phyloP scores from a whole-genome alignment of 1,140 invertebrate species.

The Teleopsis dalmanni region DNA sequence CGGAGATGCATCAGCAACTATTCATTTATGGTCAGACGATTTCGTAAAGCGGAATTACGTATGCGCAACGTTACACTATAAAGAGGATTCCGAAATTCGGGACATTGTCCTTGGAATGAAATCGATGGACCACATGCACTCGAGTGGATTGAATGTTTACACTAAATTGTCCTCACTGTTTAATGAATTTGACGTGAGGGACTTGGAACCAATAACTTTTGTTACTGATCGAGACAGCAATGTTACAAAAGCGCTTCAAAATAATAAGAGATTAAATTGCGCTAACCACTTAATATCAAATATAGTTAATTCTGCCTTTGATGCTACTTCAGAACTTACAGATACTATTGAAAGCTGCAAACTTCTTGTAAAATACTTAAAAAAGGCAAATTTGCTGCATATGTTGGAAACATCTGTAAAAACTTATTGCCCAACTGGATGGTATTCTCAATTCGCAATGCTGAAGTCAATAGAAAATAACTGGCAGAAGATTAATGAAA shows the following conservation, averaged over 20 bases:
- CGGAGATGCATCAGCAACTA: background rate
- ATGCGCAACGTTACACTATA: slow-evolving; percentile 1
- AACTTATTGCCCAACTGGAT: background rate
- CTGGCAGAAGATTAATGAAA: background rate
- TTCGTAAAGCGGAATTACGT: background rate
- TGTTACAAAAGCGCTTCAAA: background rate
- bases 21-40: slow-evolving; percentile 1
- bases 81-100: background rate
- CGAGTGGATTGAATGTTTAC: background rate
- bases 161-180: background rate
- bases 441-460: background rate
- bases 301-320: background rate
- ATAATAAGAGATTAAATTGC: background rate
- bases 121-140: background rate
- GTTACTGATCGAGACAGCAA: background rate
- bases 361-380: background rate
- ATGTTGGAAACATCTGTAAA: background rate
- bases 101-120: slow-evolving; percentile 1
- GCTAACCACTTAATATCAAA: background rate
- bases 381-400: background rate
- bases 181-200: background rate
- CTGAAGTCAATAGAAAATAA: background rate
- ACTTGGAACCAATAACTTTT: background rate
- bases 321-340: background rate
- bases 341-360: background rate